Evolutionary conservation across 2,113 vertebrate species (phyloP).

Genomic region (Tiliqua scincoides): DNA sequence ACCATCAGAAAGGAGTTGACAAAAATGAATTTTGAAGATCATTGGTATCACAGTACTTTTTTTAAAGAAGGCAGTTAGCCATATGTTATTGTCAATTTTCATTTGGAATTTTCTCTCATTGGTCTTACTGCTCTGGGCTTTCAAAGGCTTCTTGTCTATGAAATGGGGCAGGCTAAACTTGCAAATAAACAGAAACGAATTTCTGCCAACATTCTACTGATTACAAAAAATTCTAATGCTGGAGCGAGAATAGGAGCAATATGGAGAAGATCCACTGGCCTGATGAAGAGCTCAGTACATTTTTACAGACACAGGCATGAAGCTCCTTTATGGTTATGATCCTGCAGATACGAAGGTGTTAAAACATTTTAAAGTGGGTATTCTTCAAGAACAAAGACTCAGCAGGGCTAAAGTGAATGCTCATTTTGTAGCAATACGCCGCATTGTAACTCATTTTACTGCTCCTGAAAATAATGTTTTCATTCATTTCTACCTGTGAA

Average conservation of each 20-base stretch:
- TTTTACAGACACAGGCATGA: not conserved
- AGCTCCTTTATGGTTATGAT: not conserved
- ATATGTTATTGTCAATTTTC: not conserved
- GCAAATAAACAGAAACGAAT: not conserved
- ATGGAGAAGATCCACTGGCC: not conserved
- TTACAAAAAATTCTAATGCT: not conserved
- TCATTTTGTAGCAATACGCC: conserved; percentile 58
- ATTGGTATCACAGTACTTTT: not conserved
- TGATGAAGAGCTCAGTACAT: not conserved
- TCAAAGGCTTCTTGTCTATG: not conserved
- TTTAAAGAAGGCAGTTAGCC: not conserved
- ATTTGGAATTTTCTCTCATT: not conserved
- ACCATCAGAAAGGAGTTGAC: not conserved
- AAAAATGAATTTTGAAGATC: not conserved
- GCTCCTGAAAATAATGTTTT: conserved; percentile 49
- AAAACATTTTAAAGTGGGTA: not conserved
- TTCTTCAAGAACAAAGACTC: not conserved
- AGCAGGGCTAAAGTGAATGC: conserved; percentile 48
- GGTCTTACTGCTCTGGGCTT: not conserved
- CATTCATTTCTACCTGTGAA: conserved; percentile 34
- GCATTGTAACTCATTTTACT: conserved; percentile 61
- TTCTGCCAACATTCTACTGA: not conserved
- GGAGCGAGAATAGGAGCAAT: not conserved
- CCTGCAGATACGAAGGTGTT: not conserved
- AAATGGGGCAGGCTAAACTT: not conserved